Percentiles rank a stretch among this genome's conserved stretches.
phyloP scores from a whole-genome alignment of 2,797 vertebrate genomes.

The Astyanax mexicanus region DNA sequence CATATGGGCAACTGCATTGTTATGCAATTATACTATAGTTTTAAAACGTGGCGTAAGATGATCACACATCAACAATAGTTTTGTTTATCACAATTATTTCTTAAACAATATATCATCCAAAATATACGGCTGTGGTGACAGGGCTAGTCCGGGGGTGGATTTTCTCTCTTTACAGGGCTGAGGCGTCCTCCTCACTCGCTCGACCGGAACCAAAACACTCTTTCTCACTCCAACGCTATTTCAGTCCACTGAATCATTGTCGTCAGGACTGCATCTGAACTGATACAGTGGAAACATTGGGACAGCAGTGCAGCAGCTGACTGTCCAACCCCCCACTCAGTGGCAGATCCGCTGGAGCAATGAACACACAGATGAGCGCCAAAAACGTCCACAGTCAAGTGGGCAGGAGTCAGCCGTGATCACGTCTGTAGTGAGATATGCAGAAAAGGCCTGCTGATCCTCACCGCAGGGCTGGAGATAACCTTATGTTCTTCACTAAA shows the following conservation, averaged over 20 bases:
- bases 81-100: too few relatives aligned
- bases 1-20: too few relatives aligned
- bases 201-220: conserved; percentile 68
- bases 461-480: conserved; percentile 7
- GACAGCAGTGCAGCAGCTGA: conserved; percentile 49
- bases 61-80: too few relatives aligned
- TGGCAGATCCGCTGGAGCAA: conserved; percentile 7
- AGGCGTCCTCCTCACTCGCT: background rate
- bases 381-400: conserved; percentile 27
- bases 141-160: background rate
- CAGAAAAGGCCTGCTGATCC: background rate
- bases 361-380: conserved; percentile 10
- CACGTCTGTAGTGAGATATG: conserved; percentile 16
- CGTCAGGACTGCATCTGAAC: conserved; percentile 61
- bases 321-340: conserved; percentile 18
- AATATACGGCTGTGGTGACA: too few relatives aligned
- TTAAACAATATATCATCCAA: too few relatives aligned
- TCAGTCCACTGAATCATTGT: conserved; percentile 71
- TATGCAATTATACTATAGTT: too few relatives aligned
- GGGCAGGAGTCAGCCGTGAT: conserved; percentile 34
- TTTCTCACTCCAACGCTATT: conserved; percentile 66
- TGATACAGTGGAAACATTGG: conserved; percentile 69
- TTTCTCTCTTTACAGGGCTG: background rate
- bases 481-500: background rate
- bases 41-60: too few relatives aligned